Evolutionary conservation across 1,140 invertebrate genomes (phyloP), one percentile per base, ranked within the genome.

Genomic region (Brachionus paranguensis): DNA sequence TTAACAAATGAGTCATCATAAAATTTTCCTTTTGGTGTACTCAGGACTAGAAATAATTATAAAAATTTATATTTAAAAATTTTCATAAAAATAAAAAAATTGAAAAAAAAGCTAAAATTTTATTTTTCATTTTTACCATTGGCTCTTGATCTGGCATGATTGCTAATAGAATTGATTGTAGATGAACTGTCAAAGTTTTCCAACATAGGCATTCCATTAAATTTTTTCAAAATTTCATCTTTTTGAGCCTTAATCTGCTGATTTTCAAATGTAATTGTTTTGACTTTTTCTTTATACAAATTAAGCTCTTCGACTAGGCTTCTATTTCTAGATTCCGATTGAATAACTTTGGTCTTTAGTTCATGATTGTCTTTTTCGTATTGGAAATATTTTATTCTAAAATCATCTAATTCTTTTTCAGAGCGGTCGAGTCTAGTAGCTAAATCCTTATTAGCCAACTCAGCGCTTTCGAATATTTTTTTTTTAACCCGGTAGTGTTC

Each of bases 241-340:
- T 81, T 81, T 64, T 81, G 78, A 81, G 53, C 6, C 55, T 60
- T 81, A 14, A 81, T n/a, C 27, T 81, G 78, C 17, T 81, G 53
- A 68, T 81, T 81, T 45, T 81, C 78, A 27, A 81, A 81, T 24
- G 47, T 55, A 45, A 81, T 60, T 68, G 78, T 81, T 17, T 81
- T 81, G 10, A 81, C 37, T 47, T 81, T 81, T 68, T 81, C 78
- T 41, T 81, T 81, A 14, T 64, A 45, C 53, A 64, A 81, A 68
- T 81, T 81, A 45, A 81, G 27, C 78, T 81, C 78, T 60, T 81
- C 78, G 10, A 64, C 8, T 11, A 64, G 33, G 37, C 33, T 64
- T 76, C 72, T 20, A 76, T 76, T 76, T 20, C 72, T 33, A 24
- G 78, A 45, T n/a, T 76, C 72, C 3, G 41, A 47, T 76, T 76